Evolutionary conservation across 2,797 vertebrate genomes (phyloP).

Genomic region (Siniperca obscura): DNA sequence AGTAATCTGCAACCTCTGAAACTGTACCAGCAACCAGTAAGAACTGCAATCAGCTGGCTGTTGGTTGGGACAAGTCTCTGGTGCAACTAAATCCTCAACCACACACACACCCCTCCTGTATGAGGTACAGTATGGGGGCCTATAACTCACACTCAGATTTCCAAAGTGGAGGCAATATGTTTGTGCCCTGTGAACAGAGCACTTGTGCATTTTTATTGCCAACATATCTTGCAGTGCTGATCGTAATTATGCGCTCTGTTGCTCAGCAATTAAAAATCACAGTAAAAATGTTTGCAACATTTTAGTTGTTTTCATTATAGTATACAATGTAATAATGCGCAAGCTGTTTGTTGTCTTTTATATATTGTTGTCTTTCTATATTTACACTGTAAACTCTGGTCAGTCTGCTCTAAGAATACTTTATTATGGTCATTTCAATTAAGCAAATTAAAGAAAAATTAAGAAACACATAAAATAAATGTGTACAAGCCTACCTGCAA

Average conservation of each 20-base stretch:
- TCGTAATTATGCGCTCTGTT: background rate
- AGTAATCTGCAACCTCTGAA: background rate
- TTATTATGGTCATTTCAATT: background rate
- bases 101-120: background rate
- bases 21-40: background rate
- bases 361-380: too few species aligned
- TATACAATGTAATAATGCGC: background rate
- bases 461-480: background rate
- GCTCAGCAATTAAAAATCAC: background rate
- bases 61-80: background rate
- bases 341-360: background rate
- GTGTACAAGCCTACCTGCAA: background rate
- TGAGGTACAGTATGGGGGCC: background rate
- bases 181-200: too few species aligned
- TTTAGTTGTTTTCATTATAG: background rate
- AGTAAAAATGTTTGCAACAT: too few species aligned
- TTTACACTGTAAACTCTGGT: background rate
- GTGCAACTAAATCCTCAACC: background rate
- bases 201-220: too few species aligned
- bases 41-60: background rate
- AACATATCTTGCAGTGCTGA: too few species aligned
- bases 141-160: background rate
- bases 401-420: background rate
- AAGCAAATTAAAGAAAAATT: background rate
- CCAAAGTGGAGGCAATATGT: too few species aligned